Evolutionary conservation across 2,113 vertebrate species (phyloP), one percentile per base, ranked within the genome.

Genomic region (Pygoscelis antarcticus): DNA sequence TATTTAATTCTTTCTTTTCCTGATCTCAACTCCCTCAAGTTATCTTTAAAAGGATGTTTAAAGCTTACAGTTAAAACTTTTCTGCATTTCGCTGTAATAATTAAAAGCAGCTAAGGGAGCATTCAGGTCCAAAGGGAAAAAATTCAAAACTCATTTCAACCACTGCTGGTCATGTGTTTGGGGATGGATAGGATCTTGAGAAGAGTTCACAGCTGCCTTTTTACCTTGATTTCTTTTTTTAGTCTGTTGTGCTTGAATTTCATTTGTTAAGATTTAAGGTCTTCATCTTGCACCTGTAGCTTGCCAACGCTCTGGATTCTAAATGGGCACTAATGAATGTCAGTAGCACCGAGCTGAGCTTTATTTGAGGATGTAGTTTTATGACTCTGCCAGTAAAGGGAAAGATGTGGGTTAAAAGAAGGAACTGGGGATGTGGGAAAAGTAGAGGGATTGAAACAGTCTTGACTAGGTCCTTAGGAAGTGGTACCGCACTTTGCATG

Each of bases 1-100:
- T 70, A 54, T 77, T 94, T 96, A 72, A 91, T 93, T 96, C 86
- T 91, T 94, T 94, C 72, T 96, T 94, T 89, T 95, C 94, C 86
- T 83, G 52, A 79, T 92, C 77, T 89, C 83, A 89, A 44, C 69
- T 96, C 95, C 80, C 84, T 87, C 42, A 83, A 92, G 61, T 94
- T 96, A 93, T 93, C 82, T 58, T 84, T 94, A 82, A 93, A 90
- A 58, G 32, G 54, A 58, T 90, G 75, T 87, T 94, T 94, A 96
- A 97, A 95, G 58, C 87, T 83, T 70, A 22, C 54, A 88, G 79
- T 74, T 85, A 83, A 91, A 94, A 96, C 79, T 95, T 91, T 93
- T 62, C 93, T 93, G 62, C 85, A 90, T 96, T 89, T 94, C 93
- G 52, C 74, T 89, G 42, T 82, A 94, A 91, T 87, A 95, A 95